Percentiles rank a stretch among this genome's conserved stretches.
phyloP scores from a whole-genome alignment of 2,888 invertebrate species.

The Pelosia muscerda region DNA sequence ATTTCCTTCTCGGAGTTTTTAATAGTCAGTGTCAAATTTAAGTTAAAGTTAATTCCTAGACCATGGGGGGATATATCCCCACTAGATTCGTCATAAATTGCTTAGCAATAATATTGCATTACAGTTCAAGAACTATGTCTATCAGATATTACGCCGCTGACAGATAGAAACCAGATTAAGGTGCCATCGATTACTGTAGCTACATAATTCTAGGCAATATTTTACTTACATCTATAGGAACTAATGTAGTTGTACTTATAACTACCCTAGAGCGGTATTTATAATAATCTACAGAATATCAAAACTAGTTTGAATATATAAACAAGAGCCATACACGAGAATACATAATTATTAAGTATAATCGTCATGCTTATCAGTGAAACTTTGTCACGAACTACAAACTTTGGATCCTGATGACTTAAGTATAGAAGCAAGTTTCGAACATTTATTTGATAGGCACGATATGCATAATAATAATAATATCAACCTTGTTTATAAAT shows the following conservation, averaged over 20 bases:
- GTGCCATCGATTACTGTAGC: neutral
- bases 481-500: slow-evolving; percentile 4
- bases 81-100: too few relatives aligned
- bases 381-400: slow-evolving; percentile 1
- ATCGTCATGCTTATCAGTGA: slow-evolving; percentile 8
- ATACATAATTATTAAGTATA: slow-evolving; percentile 2
- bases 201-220: neutral
- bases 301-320: slow-evolving; percentile 6
- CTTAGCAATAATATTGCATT: too few relatives aligned
- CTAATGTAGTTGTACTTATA: too few relatives aligned
- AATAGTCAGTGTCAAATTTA: too few relatives aligned
- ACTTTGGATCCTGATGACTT: slow-evolving; percentile 1
- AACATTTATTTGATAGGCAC: slow-evolving; percentile 1
- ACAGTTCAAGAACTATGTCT: neutral
- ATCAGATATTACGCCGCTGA: neutral
- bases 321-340: neutral
- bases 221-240: too few relatives aligned
- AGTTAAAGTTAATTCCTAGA: too few relatives aligned
- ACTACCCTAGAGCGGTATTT: neutral
- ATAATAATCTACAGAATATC: slow-evolving; percentile 5
- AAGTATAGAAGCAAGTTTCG: neutral
- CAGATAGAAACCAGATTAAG: too few relatives aligned
- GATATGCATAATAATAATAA: neutral
- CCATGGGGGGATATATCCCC: too few relatives aligned
- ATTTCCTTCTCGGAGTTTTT: too few relatives aligned